phyloP scores from a whole-genome alignment of 2,113 vertebrate species.

The Calidris pygmaea region DNA sequence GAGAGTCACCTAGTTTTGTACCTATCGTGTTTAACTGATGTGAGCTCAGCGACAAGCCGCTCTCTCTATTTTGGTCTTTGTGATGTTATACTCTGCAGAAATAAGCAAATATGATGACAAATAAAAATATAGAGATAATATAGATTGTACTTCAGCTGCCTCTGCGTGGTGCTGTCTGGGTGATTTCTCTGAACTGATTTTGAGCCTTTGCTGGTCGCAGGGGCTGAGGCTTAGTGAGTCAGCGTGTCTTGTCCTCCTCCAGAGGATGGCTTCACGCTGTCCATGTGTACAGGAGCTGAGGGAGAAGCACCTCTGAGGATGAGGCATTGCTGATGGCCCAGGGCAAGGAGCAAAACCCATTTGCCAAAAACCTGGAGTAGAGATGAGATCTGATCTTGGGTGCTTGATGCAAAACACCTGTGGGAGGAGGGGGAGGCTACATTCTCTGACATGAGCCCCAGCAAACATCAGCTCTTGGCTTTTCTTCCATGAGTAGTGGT shows the following conservation, averaged over 20 bases:
- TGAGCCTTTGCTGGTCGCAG: not conserved
- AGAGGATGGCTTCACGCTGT: fast-evolving
- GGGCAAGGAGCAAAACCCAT: not conserved
- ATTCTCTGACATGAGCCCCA: not conserved
- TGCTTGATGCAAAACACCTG: not conserved
- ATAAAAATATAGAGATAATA: slow-evolving; percentile 78
- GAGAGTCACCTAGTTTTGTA: slow-evolving; percentile 84
- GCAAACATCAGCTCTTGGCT: not conserved
- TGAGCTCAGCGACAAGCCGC: slow-evolving; percentile 71
- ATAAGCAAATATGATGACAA: slow-evolving; percentile 75
- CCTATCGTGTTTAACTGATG: slow-evolving; percentile 73
- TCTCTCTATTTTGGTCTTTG: slow-evolving; percentile 81
- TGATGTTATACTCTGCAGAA: slow-evolving; percentile 76
- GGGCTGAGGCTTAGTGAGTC: not conserved
- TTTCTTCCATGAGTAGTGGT: not conserved
- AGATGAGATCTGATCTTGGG: not conserved
- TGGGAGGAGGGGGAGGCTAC: not conserved
- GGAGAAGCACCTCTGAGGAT: not conserved
- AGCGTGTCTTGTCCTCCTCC: not conserved
- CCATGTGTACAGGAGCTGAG: not conserved
- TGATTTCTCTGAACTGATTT: not conserved
- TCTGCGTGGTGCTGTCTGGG: slow-evolving; percentile 43
- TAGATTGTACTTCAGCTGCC: slow-evolving; percentile 73
- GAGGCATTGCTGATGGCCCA: not conserved
- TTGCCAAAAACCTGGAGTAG: not conserved